Base-by-base conservation (phyloP, 2,113 vertebrate species). In the Oreochromis tanganicae region DNA sequence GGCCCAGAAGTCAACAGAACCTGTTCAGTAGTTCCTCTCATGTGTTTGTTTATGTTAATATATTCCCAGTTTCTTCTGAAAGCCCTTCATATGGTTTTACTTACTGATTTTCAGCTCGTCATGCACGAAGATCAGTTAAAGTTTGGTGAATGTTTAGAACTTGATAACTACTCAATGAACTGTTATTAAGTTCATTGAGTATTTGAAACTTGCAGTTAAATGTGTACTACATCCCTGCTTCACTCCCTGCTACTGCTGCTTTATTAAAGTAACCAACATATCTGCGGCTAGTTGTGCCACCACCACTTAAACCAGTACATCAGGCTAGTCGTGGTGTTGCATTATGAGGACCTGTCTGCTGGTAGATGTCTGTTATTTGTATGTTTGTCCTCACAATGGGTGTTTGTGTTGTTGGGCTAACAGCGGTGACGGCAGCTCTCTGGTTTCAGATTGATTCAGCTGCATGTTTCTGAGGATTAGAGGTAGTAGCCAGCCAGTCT, bases 381-480 rank as follows among this genome's bases (percentile, higher is more conserved):
- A 21, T 91, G 90, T 92, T 89, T 90, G 85, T 83, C 75, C 3
- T 71, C 79, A 88, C 84, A 78, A 88, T 83, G 85, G 81, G 59
- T 94, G 87, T 90, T 90, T 93, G 89, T 92, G 90, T 87, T 89
- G 90, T 87, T 17, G 82, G 11, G 82, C 80, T 93, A 89, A 89
- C 86, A 83, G 88, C 80, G 83, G 81, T 66, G 73, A 84, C 46
- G 38, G 89, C 50, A 4, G 93, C 89, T 97, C 97, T 99, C 97
- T 6, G 91, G 96, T 98, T 98, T 97, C 98, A 98, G 97, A 97
- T 97, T 97, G 97, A 98, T 97, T 98, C 96, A 96, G 96, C 97
- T 96, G 97, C 96, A 97, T 97, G 97, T 98, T 97, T 97, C 96
- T 92, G 93, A 95, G 98, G 98, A 99, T 99, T 99, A 99, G 96